Conservation (phyloP, 2,888 invertebrate genomes). For the Xanthorhoe spadicearia region DNA sequence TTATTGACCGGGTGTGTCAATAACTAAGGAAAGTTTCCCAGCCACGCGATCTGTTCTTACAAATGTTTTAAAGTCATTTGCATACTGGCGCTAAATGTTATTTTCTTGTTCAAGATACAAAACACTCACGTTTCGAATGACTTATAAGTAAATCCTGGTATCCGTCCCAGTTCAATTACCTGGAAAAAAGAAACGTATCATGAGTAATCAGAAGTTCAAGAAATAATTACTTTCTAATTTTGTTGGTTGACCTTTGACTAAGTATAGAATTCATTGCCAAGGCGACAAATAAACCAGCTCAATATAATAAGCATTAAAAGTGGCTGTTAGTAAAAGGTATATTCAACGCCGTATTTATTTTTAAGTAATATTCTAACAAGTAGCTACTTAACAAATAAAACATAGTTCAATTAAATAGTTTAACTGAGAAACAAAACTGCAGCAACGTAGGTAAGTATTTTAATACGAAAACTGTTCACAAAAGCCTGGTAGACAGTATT, state of each 20-base stretch:
- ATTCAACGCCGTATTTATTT: background rate
- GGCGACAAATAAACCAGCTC: background rate
- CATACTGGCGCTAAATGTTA: slow-evolving; percentile 28
- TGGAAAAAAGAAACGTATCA: slow-evolving; percentile 57
- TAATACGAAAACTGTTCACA: background rate
- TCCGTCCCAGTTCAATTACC: slow-evolving; percentile 64
- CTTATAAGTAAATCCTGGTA: slow-evolving; percentile 51
- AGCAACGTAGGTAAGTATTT: too few relatives aligned
- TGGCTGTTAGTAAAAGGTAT: background rate
- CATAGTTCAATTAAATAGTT: background rate
- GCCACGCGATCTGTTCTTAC: background rate
- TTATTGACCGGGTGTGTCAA: slow-evolving; percentile 53
- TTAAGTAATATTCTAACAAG: background rate
- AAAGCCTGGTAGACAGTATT: background rate
- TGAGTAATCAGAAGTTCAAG: slow-evolving; percentile 36
- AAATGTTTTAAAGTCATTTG: slow-evolving; percentile 9
- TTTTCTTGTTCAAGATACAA: slow-evolving; percentile 33
- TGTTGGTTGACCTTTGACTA: slow-evolving; percentile 28
- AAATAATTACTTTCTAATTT: slow-evolving; percentile 38
- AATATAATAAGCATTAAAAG: background rate
- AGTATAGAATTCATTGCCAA: slow-evolving; percentile 6
- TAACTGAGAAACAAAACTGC: background rate
- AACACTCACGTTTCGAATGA: slow-evolving; percentile 53
- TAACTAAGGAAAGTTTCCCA: slow-evolving; percentile 33
- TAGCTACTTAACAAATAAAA: background rate